These are phyloP conservation scores for Dilophus febrilis DNA, from an alignment of 2,888 invertebrate species.

Conservation along the genomic window DNA sequence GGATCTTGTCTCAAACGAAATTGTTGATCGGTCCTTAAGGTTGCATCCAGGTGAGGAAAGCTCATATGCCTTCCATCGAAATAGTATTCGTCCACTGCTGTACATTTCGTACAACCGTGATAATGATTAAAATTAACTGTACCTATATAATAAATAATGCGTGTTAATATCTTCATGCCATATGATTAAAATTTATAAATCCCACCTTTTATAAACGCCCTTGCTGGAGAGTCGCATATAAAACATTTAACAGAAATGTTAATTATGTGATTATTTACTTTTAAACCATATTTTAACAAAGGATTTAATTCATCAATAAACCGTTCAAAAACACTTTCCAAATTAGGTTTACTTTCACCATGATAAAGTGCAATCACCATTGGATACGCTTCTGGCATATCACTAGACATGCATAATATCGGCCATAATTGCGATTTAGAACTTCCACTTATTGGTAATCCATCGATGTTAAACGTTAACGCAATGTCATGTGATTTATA, in stretches of 20 bases:
- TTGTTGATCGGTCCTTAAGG: neutral
- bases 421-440: neutral
- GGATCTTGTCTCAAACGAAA: neutral
- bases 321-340: neutral
- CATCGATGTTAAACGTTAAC: neutral
- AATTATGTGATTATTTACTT: neutral
- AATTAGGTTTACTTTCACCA: neutral
- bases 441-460: neutral
- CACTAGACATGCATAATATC: neutral
- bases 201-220: neutral
- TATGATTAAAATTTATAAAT: too few relatives aligned
- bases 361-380: neutral
- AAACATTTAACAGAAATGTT: neutral
- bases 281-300: neutral
- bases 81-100: neutral
- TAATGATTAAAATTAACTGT: neutral
- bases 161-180: neutral
- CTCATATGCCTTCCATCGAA: neutral
- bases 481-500: too few relatives aligned
- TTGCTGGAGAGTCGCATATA: constrained; percentile 1
- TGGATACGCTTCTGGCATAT: neutral
- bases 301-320: neutral
- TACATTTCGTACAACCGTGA: neutral
- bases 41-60: neutral
- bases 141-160: neutral